Evolutionary conservation across 2,888 invertebrate species (phyloP).

Genomic region (Synergus umbraculus): DNA sequence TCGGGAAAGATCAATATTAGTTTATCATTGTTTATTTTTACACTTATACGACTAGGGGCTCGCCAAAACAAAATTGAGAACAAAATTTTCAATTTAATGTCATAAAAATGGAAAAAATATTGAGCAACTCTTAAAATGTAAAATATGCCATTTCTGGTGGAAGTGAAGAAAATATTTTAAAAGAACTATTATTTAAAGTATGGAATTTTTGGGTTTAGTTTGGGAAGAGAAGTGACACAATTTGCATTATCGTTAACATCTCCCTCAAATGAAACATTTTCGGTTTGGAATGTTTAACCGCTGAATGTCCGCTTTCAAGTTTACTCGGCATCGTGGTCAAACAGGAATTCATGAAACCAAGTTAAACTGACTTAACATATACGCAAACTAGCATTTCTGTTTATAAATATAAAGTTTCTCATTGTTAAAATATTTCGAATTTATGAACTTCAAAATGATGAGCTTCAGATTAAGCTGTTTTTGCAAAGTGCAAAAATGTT

Average conservation of each 20-base stretch:
- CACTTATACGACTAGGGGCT: no score
- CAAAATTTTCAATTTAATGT: no score
- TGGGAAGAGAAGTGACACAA: not conserved
- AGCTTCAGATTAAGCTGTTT: no score
- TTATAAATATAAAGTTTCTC: not conserved
- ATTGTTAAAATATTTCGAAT: not conserved
- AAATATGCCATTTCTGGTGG: no score
- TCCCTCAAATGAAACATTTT: conserved; percentile 24
- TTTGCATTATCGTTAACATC: conserved; percentile 15
- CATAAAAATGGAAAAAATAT: no score
- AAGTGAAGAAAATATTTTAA: not conserved
- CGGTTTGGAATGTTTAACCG: conserved; percentile 34
- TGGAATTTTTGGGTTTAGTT: not conserved
- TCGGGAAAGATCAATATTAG: not conserved
- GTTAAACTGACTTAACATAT: conserved; percentile 1
- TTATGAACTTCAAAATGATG: no score
- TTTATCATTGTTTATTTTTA: no score
- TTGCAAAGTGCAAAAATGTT: no score
- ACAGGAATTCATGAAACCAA: conserved; percentile 29
- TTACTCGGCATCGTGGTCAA: conserved; percentile 10
- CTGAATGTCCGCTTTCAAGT: conserved; percentile 14
- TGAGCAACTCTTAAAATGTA: no score
- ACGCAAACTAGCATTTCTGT: not conserved
- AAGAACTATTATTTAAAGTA: not conserved
- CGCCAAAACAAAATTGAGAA: no score